Percentiles rank a stretch among this genome's conserved stretches.
phyloP scores from a whole-genome alignment of 2,797 vertebrate species.

The Acropternis orthonyx region DNA sequence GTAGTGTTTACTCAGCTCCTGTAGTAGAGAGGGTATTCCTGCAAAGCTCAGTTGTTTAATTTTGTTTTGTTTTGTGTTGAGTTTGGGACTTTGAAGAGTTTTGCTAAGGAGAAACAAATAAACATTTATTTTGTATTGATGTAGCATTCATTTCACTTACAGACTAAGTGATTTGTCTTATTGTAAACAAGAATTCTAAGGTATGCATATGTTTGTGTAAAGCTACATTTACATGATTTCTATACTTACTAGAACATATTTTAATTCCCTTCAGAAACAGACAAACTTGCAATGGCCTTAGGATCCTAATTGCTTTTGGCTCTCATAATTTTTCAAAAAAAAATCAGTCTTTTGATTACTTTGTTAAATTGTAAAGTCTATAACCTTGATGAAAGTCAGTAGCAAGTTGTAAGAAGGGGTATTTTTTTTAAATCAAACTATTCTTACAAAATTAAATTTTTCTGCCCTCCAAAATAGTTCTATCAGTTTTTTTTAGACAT shows the following conservation, averaged over 20 bases:
- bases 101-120: not conserved
- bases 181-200: not conserved
- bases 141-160: not conserved
- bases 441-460: not conserved
- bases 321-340: not conserved
- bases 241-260: not conserved
- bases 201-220: not conserved
- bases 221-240: not conserved
- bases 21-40: accelerated
- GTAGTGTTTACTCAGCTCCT: not conserved
- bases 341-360: not conserved
- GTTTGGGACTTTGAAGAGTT: not conserved
- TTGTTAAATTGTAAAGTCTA: not conserved
- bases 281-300: not conserved
- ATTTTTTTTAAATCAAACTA: not conserved
- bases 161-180: not conserved
- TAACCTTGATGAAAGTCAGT: not conserved
- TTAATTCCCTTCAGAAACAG: not conserved
- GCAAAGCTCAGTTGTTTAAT: not conserved
- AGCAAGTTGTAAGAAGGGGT: not conserved
- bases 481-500: not conserved
- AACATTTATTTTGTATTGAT: not conserved
- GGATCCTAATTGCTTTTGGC: not conserved
- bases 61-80: not conserved
- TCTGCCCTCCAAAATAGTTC: not conserved